Evolutionary conservation across 2,888 invertebrate genomes (phyloP).

Genomic region (Tetrapedia diversipes): DNA sequence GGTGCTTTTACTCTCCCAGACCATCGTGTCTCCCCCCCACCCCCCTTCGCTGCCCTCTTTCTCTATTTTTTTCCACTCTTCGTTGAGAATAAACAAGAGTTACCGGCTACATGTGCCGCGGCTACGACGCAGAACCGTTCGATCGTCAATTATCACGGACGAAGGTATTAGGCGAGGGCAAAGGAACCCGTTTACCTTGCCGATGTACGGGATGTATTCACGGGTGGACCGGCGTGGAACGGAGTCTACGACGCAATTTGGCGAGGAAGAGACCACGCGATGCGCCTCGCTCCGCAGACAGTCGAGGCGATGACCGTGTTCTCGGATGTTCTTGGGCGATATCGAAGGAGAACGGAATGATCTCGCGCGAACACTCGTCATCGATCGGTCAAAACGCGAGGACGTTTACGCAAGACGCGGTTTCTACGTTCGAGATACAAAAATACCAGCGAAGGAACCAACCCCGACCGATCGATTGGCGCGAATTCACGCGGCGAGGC

Average conservation of each 20-base stretch:
- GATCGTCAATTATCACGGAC: slow-evolving; percentile 67
- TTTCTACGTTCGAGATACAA: not conserved
- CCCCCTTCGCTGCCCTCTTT: slow-evolving; percentile 21
- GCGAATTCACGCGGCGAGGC: no score
- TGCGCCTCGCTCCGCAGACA: no score
- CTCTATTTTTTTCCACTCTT: not conserved
- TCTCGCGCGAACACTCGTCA: no score
- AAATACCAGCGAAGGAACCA: not conserved
- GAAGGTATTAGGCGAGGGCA: slow-evolving; percentile 62
- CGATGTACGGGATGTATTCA: slow-evolving; percentile 36
- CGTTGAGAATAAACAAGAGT: slow-evolving; percentile 34
- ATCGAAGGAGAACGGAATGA: no score
- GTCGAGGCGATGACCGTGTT: no score
- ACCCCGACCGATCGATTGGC: no score
- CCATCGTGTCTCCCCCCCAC: slow-evolving; percentile 38
- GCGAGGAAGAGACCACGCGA: slow-evolving; percentile 4
- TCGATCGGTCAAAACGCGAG: no score
- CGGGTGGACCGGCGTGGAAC: slow-evolving; percentile 32
- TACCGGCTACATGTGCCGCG: slow-evolving; percentile 39
- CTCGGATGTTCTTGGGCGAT: no score
- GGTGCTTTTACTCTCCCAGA: slow-evolving; percentile 51
- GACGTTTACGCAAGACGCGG: no score
- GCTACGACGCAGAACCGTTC: slow-evolving; percentile 49
- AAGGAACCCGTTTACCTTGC: slow-evolving; percentile 69
- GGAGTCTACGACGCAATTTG: slow-evolving; percentile 39